Conservation (phyloP, 2,888 invertebrate species). For the Timema podura region DNA sequence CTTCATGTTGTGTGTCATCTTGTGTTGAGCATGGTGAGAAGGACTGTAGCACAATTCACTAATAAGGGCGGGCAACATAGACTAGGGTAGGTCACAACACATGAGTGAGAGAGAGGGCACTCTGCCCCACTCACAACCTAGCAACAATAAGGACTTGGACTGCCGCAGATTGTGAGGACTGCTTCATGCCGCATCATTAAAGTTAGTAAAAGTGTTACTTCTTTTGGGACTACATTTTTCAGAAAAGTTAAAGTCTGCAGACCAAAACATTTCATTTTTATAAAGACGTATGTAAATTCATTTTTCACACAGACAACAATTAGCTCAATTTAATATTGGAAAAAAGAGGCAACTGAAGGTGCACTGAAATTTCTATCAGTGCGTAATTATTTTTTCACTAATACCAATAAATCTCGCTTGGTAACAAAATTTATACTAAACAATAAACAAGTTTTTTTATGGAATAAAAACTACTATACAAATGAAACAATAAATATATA, state of each 20-base stretch:
- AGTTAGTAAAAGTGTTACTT: conserved; percentile 17
- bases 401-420: too few species aligned
- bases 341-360: conserved; percentile 24
- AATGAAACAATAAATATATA: too few species aligned
- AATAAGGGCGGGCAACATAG: conserved; percentile 22
- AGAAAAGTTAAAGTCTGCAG: conserved; percentile 16
- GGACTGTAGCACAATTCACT: conserved; percentile 25
- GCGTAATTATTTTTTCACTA: conserved; percentile 1
- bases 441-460: too few species aligned
- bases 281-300: background rate
- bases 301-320: conserved; percentile 27
- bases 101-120: conserved; percentile 40
- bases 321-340: conserved; percentile 23
- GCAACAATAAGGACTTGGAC: too few species aligned
- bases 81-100: conserved; percentile 41
- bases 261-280: conserved; percentile 16
- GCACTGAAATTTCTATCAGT: conserved; percentile 17
- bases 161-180: conserved; percentile 18
- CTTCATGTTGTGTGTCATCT: conserved; percentile 24
- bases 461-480: too few species aligned
- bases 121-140: too few species aligned
- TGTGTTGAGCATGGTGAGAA: conserved; percentile 24
- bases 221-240: conserved; percentile 11
- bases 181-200: too few species aligned
- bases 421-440: too few species aligned